phyloP scores from a whole-genome alignment of 35 echinoderm and acorn worm genomes.

The Ophioderma brevispina region DNA sequence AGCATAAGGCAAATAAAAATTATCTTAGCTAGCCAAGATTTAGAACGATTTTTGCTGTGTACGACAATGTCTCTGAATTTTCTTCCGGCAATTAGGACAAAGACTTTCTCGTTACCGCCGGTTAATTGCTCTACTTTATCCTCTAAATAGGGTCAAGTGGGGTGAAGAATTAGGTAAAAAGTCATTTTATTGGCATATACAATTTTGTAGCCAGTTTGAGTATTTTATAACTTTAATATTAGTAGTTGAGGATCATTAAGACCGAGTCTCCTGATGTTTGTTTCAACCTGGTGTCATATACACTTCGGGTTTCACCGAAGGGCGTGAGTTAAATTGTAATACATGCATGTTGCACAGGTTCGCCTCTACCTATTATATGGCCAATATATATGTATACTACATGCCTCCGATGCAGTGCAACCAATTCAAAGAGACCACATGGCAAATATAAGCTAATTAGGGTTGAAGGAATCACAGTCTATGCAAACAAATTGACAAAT shows the following conservation, averaged over 20 bases:
- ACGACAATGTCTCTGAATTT: not conserved
- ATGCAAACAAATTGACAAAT: too few species aligned
- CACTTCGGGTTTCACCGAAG: not conserved
- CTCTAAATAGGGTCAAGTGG: not conserved
- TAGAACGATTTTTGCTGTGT: not conserved
- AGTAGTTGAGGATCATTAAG: not conserved
- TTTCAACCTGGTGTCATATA: not conserved
- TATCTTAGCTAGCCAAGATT: not conserved
- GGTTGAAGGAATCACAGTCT: too few species aligned
- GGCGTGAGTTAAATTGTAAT: conserved; percentile 6
- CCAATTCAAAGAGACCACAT: too few species aligned
- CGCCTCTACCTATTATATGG: too few species aligned
- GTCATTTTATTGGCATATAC: not conserved
- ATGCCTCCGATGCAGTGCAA: too few species aligned
- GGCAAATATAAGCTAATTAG: too few species aligned
- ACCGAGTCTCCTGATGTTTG: not conserved
- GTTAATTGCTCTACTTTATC: not conserved
- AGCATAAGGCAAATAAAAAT: not conserved
- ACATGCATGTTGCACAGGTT: not conserved
- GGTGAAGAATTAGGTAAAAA: not conserved
- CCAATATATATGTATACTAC: too few species aligned
- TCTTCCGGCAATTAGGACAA: conserved; percentile 4
- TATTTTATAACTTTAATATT: not conserved
- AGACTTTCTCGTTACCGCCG: not conserved
- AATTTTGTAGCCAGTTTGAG: not conserved